phyloP scores from a whole-genome alignment of 2,113 vertebrate genomes.

The Aix galericulata region DNA sequence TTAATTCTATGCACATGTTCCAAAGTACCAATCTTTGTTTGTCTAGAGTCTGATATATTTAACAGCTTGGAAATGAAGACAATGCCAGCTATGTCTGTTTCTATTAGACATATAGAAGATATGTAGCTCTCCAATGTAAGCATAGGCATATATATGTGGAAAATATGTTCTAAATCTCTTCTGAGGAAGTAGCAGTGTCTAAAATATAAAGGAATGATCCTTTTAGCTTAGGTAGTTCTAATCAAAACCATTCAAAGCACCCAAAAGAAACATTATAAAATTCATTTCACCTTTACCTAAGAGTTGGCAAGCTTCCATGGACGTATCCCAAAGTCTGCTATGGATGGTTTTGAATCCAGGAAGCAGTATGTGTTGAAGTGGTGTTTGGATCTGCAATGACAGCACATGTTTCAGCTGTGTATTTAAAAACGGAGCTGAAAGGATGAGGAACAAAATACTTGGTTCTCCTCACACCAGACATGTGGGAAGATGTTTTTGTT shows the following conservation, averaged over 20 bases:
- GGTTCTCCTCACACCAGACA: not conserved
- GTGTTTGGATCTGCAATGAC: not conserved
- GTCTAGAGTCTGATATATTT: not conserved
- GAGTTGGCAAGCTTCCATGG: not conserved
- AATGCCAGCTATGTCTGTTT: not conserved
- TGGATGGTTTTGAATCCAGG: not conserved
- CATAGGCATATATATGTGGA: not conserved
- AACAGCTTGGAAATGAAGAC: not conserved
- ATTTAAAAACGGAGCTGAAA: not conserved
- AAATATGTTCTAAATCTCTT: constrained; percentile 9
- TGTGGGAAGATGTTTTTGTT: not conserved
- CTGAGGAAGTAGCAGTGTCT: not conserved
- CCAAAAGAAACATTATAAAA: not conserved
- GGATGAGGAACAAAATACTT: not conserved
- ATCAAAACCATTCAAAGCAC: not conserved
- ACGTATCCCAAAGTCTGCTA: not conserved
- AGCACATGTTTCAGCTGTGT: not conserved
- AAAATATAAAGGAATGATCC: not conserved
- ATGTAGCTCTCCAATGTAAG: not conserved
- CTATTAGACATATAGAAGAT: not conserved
- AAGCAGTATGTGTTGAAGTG: not conserved
- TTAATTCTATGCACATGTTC: not conserved
- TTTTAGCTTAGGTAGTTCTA: not conserved
- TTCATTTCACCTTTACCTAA: not conserved
- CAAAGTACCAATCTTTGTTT: not conserved